Conservation (phyloP, 2,113 vertebrate genomes). For the Zosterops pallidus region DNA sequence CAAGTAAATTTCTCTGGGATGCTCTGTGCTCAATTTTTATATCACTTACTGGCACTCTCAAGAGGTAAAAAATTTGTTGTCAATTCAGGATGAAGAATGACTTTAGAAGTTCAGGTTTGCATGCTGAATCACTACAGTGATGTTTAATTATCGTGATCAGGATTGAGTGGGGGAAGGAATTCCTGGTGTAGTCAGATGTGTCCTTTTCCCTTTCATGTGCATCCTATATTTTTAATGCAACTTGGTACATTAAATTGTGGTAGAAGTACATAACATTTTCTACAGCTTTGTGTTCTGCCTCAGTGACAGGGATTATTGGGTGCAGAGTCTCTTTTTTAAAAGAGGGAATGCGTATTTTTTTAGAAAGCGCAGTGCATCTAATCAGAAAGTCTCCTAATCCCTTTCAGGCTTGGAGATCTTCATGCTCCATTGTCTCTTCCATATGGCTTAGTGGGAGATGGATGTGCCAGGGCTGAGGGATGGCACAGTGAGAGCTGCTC, state of each 20-base stretch:
- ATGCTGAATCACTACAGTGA: background rate
- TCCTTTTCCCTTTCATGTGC: background rate
- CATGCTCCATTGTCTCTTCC: background rate
- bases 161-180: background rate
- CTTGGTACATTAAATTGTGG: background rate
- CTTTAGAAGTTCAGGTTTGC: background rate
- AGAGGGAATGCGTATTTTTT: background rate
- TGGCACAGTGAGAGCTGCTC: background rate
- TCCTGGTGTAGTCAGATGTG: background rate
- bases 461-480: background rate
- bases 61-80: background rate
- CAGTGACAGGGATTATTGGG: background rate
- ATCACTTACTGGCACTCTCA: fast-evolving
- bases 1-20: background rate
- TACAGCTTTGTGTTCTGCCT: background rate
- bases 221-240: background rate
- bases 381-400: background rate
- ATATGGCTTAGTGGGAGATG: background rate
- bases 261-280: background rate
- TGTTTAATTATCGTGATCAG: background rate
- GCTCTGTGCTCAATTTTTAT: background rate
- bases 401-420: background rate
- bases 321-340: background rate
- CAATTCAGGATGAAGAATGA: background rate
- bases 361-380: background rate